Percentiles rank a stretch among this genome's conserved stretches.
These are phyloP conservation scores for Neoscelio sp. DNA, from an alignment of 2,888 invertebrate species.

Conservation along the genomic window DNA sequence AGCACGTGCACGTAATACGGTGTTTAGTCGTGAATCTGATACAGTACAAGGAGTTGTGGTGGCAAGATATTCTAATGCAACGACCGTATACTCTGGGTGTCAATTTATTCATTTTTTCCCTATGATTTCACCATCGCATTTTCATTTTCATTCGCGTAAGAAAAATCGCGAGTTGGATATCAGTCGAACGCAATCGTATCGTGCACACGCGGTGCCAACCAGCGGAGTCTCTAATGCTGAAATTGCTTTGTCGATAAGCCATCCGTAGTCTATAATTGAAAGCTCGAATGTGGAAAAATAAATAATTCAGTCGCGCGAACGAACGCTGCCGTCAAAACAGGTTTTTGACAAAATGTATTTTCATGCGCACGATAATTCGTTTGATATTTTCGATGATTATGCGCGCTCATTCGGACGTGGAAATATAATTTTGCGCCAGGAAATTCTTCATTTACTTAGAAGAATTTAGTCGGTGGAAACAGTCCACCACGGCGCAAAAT, in stretches of 20 bases:
- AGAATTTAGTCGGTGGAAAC: conserved; percentile 2
- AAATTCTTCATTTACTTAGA: conserved; percentile 61
- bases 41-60: too few species aligned
- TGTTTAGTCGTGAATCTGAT: conserved; percentile 68
- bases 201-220: conserved; percentile 46
- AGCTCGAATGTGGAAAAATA: conserved; percentile 63
- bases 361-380: conserved; percentile 40
- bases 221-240: conserved; percentile 48
- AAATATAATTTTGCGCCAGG: conserved; percentile 50
- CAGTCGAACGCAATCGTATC: conserved; percentile 44
- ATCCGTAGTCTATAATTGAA: conserved; percentile 58
- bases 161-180: conserved; percentile 35
- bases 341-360: conserved; percentile 54
- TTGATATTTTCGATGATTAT: conserved; percentile 56
- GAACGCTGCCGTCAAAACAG: conserved; percentile 54
- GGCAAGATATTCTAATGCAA: conserved; percentile 56
- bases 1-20: conserved; percentile 67
- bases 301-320: conserved; percentile 65
- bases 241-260: conserved; percentile 65
- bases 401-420: conserved; percentile 43
- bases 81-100: conserved; percentile 33
- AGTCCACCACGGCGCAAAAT: conserved; percentile 1
- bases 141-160: conserved; percentile 24
- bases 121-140: conserved; percentile 2
- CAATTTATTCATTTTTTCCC: conserved; percentile 40